Evolutionary conservation across 2,888 invertebrate species (phyloP).

Genomic region (Drosophila falleni): DNA sequence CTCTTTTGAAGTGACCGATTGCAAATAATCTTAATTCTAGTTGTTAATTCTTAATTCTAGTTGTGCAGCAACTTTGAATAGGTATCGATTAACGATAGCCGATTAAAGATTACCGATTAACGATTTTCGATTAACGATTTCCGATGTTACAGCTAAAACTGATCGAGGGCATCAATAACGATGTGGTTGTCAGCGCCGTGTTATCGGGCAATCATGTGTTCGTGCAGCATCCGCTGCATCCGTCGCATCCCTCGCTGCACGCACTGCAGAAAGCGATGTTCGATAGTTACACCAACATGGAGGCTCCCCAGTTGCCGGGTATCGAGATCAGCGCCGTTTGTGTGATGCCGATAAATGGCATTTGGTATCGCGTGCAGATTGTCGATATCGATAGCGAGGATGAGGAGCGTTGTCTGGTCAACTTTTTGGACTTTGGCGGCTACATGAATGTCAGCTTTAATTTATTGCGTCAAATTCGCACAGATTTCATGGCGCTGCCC

Average conservation of each 20-base stretch:
- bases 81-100: conserved; percentile 10
- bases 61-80: not conserved
- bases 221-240: conserved; percentile 97
- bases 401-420: conserved; percentile 89
- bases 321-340: conserved; percentile 93
- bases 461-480: conserved; percentile 95
- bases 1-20: too few relatives aligned
- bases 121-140: too few relatives aligned
- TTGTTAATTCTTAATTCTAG: not conserved
- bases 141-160: conserved; percentile 89
- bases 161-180: conserved; percentile 96
- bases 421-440: conserved; percentile 98
- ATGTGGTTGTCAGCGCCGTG: conserved; percentile 95
- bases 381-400: conserved; percentile 87
- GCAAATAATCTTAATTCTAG: not conserved
- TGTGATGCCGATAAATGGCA: conserved; percentile 91
- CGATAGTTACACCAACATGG: conserved; percentile 91
- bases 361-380: conserved; percentile 96
- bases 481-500: conserved; percentile 96
- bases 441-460: conserved; percentile 92
- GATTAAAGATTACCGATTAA: too few relatives aligned
- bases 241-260: conserved; percentile 94
- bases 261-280: conserved; percentile 93
- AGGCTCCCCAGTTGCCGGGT: conserved; percentile 92
- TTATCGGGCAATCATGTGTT: conserved; percentile 96